Evolutionary conservation across 1,140 invertebrate genomes (phyloP).

Genomic region (Odontomachus brunneus): DNA sequence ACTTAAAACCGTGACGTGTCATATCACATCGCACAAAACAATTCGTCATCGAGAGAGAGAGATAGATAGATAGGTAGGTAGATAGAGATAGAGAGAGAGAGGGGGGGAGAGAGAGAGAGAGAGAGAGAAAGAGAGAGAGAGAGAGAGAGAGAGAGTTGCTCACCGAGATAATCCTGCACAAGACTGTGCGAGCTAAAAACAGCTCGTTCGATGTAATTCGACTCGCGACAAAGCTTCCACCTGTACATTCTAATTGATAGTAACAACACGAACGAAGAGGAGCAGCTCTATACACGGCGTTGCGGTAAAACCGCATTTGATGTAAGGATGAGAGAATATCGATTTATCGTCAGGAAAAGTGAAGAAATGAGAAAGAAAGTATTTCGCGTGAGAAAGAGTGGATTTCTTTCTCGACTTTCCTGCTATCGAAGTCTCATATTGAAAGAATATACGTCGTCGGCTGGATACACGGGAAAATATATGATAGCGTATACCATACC

Average conservation of each 20-base stretch:
- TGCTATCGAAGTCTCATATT: constrained; percentile 24
- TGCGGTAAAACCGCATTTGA: not conserved
- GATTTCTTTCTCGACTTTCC: constrained; percentile 24
- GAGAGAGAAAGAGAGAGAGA: too few species aligned
- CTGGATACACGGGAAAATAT: not conserved
- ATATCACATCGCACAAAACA: not conserved
- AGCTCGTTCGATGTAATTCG: too few species aligned
- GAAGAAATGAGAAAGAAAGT: constrained; percentile 38
- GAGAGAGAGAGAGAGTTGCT: too few species aligned
- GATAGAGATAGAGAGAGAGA: too few species aligned
- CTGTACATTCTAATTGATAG: not conserved
- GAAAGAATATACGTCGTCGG: constrained; percentile 26
- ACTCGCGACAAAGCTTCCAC: not conserved
- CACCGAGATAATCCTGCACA: too few species aligned
- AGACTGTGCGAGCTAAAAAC: too few species aligned
- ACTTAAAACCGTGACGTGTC: not conserved
- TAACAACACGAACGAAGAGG: not conserved
- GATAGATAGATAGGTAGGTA: too few species aligned
- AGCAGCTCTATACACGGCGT: not conserved
- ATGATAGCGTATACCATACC: not conserved
- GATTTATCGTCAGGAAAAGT: constrained; percentile 21
- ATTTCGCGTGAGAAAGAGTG: constrained; percentile 36
- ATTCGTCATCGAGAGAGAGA: not conserved
- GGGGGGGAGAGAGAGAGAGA: too few species aligned
- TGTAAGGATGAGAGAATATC: constrained; percentile 31